Evolutionary conservation across 2,113 vertebrate species (phyloP).

Genomic region (Tauraco erythrolophus): DNA sequence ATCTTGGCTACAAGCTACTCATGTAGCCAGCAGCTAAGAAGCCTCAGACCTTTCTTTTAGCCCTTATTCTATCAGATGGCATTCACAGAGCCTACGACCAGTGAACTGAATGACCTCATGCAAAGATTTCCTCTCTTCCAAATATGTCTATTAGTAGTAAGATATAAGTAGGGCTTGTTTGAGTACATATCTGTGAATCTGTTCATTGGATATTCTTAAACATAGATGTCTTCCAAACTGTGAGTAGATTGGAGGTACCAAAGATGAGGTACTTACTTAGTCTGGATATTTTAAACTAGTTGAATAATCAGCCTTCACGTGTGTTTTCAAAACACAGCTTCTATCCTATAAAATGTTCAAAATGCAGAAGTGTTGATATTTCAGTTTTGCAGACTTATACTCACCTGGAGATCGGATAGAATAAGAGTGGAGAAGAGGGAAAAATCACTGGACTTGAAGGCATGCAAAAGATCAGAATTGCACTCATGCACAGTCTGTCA

Average conservation of each 20-base stretch:
- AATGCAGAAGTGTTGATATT: not conserved
- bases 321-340: not conserved
- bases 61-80: not conserved
- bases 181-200: not conserved
- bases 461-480: not conserved
- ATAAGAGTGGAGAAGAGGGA: not conserved
- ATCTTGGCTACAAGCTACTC: not conserved
- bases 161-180: not conserved
- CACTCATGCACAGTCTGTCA: not conserved
- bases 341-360: not conserved
- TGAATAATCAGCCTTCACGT: not conserved
- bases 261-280: not conserved
- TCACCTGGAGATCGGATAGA: not conserved
- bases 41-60: not conserved
- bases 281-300: not conserved
- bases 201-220: not conserved
- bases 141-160: not conserved
- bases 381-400: not conserved
- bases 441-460: not conserved
- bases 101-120: not conserved
- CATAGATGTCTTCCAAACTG: not conserved
- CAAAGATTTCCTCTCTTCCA: not conserved
- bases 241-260: not conserved
- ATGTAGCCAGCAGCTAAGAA: not conserved
- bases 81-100: not conserved